Base-by-base conservation (phyloP, 2,113 vertebrate genomes). In the Blennius ocellaris region DNA sequence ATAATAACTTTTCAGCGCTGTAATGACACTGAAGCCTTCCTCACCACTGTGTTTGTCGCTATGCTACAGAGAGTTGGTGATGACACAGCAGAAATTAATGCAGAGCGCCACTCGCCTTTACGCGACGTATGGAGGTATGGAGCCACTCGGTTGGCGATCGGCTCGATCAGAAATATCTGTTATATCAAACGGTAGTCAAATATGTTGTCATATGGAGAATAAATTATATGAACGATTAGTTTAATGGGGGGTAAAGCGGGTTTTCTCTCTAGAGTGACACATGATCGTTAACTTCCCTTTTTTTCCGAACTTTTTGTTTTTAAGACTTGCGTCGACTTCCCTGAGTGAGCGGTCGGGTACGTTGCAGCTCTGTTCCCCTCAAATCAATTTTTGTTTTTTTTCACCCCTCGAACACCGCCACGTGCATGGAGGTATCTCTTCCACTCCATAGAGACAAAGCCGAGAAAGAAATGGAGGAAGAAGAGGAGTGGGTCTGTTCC, bases 1-100 rank as follows among this genome's bases (percentile, higher is more conserved):
- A n/a, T n/a, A n/a, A n/a, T n/a, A n/a, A n/a, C n/a, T n/a, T n/a
- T n/a, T n/a, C n/a, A n/a, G n/a, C n/a, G n/a, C n/a, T n/a, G 21
- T 30, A 30, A 30, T 30, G 21, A 65, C 47, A 44, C 78, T 69
- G 17, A 73, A 43, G 62, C 68, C 41, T 68, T 73, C 63, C 60
- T 68, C 52, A 54, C 16, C 36, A 48, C 51, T 17, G 65, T 62
- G 40, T 68, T 76, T 84, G 80, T 81, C 58, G 45, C 74, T 73
- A 61, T 80, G 73, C 81, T 57, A 59, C 59, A 70, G 64, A 58
- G 50, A 70, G 50, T 40, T 76, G 78, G 71, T 83, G 88, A 83
- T 88, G 88, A 90, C 86, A 82, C 69, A 87, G 88, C 86, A 88
- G 76, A 83, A 77, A 56, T 1, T 0, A 65, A 75, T 61, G 76